phyloP scores from a whole-genome alignment of 2,113 vertebrate genomes.

The Perca fluviatilis region DNA sequence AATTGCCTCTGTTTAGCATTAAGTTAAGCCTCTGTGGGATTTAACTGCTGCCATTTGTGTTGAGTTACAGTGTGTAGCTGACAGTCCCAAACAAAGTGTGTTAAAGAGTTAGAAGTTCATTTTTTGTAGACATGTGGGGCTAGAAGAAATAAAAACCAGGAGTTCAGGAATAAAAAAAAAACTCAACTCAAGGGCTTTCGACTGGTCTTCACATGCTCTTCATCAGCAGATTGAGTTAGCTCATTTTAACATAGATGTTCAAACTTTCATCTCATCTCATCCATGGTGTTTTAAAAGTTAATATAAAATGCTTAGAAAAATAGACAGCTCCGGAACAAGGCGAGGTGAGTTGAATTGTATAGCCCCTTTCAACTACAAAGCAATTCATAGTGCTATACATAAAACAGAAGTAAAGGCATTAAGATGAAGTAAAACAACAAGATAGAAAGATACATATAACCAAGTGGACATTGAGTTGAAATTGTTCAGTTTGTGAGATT shows the following conservation, averaged over 20 bases:
- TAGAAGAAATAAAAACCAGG: conserved; percentile 29
- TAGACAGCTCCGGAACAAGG: background rate
- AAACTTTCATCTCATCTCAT: background rate
- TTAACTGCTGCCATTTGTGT: conserved; percentile 60
- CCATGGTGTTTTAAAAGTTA: background rate
- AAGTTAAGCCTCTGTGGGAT: conserved; percentile 54
- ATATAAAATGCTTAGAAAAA: background rate
- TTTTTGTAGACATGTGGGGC: background rate
- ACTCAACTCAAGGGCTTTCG: background rate
- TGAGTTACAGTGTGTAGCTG: conserved; percentile 27
- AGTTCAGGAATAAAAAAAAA: background rate
- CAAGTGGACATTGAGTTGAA: background rate
- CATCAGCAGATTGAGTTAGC: background rate
- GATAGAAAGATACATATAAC: background rate
- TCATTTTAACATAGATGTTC: background rate
- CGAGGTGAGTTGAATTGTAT: background rate
- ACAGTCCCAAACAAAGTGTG: conserved; percentile 1
- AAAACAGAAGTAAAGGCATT: background rate
- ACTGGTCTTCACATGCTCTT: background rate
- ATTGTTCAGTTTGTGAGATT: background rate
- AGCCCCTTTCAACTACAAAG: background rate
- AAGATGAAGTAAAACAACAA: background rate
- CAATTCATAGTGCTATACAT: background rate
- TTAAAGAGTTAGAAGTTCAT: conserved; percentile 28
- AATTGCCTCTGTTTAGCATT: conserved; percentile 62